A percentile compares a stretch with the other conserved stretches of the same genome.
phyloP scores from a whole-genome alignment of 2,888 invertebrate genomes.

The Orchesella flavescens region DNA sequence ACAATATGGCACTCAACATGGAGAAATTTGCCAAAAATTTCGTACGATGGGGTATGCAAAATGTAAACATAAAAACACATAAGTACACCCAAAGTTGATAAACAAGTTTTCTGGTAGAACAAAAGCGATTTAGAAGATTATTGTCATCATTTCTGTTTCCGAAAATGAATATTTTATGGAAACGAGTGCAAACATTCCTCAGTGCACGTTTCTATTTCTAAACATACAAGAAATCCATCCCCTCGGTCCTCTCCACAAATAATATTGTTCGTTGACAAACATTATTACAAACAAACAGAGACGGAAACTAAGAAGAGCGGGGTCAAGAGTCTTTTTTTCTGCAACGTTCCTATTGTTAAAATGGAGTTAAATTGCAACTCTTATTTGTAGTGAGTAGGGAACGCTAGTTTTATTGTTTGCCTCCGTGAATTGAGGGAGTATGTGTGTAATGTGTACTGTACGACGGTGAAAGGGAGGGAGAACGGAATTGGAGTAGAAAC shows the following conservation, averaged over 20 bases:
- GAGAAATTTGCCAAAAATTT: no score
- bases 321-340: conserved; percentile 3
- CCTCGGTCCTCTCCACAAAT: background rate
- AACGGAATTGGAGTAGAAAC: conserved; percentile 32
- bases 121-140: background rate
- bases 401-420: conserved; percentile 36
- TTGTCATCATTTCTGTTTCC: background rate
- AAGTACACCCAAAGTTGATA: background rate
- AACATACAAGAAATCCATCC: background rate
- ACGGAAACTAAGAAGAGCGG: background rate
- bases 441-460: no score
- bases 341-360: conserved; percentile 2
- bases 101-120: background rate
- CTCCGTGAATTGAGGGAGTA: background rate
- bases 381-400: no score
- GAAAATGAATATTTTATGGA: background rate
- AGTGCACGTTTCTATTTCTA: no score
- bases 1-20: no score
- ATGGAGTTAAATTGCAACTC: background rate
- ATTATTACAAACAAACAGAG: background rate
- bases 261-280: background rate
- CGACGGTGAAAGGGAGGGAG: no score
- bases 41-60: no score
- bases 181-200: background rate
- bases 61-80: background rate